A percentile compares a stretch with the other conserved stretches of the same genome.
Conservation (phyloP, 2,113 vertebrate genomes). For the Scopus umbretta region DNA sequence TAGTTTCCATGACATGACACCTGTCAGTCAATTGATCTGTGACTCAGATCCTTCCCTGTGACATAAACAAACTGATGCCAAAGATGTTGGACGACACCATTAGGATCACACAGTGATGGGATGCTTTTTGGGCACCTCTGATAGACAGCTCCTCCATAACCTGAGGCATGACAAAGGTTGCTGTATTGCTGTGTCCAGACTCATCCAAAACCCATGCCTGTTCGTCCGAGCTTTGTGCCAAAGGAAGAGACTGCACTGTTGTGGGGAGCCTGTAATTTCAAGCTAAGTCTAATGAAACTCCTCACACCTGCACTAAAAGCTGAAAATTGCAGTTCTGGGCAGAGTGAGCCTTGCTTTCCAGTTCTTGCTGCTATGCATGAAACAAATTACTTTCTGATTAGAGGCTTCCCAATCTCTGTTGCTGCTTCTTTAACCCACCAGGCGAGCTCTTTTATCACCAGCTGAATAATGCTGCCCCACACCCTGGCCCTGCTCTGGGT, state of each 20-base stretch:
- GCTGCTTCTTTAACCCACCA: background rate
- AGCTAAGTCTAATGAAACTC: background rate
- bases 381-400: background rate
- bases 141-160: accelerated
- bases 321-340: background rate
- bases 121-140: background rate
- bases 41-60: background rate
- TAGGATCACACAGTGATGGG: background rate
- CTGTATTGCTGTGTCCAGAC: background rate
- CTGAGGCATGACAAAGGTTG: background rate
- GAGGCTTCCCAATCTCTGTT: background rate
- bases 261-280: background rate
- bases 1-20: background rate
- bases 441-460: background rate
- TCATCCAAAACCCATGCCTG: background rate
- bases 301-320: background rate
- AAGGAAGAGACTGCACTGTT: background rate
- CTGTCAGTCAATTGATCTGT: background rate
- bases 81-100: background rate
- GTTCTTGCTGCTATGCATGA: background rate
- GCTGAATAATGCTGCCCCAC: background rate
- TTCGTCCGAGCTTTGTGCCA: background rate
- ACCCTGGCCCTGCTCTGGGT: background rate
- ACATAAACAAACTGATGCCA: background rate
- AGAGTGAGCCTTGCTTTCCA: background rate